A percentile compares a stretch with the other conserved stretches of the same genome.
Evolutionary conservation across 2,888 invertebrate species (phyloP).

Genomic region (Horisme vitalbata): DNA sequence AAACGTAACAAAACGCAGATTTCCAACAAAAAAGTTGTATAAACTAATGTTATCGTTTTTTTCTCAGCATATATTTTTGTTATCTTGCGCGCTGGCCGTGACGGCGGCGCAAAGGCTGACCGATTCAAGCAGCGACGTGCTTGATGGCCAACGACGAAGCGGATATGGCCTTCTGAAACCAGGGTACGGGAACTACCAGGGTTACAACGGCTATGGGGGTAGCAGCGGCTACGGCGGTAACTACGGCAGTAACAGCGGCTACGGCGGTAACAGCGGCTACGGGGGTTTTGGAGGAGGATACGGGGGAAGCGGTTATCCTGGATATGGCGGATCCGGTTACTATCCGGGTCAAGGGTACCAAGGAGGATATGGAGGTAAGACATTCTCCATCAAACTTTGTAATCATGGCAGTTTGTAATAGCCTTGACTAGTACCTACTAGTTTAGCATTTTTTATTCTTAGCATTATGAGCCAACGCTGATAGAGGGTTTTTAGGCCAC

Average conservation of each 20-base stretch:
- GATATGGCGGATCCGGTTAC: slow-evolving; percentile 37
- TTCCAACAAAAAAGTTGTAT: not conserved
- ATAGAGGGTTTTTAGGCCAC: too few species aligned
- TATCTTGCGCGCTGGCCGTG: slow-evolving; percentile 58
- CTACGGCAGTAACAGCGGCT: slow-evolving; percentile 39
- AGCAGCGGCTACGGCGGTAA: slow-evolving; percentile 38
- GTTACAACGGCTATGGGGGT: slow-evolving; percentile 39
- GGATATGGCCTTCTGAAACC: slow-evolving; percentile 65
- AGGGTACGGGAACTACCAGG: slow-evolving; percentile 37
- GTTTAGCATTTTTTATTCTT: too few species aligned
- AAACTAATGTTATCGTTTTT: slow-evolving; percentile 25
- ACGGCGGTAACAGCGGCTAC: slow-evolving; percentile 34
- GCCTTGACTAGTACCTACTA: too few species aligned
- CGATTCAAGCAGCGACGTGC: slow-evolving; percentile 50
- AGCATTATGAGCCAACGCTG: too few species aligned
- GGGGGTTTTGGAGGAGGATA: slow-evolving; percentile 36
- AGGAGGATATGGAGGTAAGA: slow-evolving; percentile 32
- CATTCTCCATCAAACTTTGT: too few species aligned
- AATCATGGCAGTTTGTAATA: too few species aligned
- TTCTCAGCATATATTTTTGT: slow-evolving; percentile 58
- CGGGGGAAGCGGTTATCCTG: slow-evolving; percentile 37
- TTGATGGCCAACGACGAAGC: slow-evolving; percentile 49
- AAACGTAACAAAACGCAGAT: not conserved
- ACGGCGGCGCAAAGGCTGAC: slow-evolving; percentile 51
- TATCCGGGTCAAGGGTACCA: slow-evolving; percentile 41